Conservation (phyloP, 1,140 invertebrate species). For the Caerostris extrusa region DNA sequence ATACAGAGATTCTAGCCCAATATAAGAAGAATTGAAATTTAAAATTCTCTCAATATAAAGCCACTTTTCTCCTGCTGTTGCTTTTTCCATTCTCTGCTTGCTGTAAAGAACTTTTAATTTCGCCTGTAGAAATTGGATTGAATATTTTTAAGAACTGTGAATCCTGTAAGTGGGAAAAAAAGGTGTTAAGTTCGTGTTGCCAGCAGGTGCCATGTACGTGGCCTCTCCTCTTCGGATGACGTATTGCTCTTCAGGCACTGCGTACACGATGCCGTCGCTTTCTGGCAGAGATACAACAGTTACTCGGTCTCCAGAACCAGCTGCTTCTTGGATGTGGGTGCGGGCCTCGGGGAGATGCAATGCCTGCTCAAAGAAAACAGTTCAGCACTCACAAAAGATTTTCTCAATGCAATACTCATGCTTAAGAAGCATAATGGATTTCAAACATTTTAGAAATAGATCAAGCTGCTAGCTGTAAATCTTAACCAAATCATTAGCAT, state of each 20-base stretch:
- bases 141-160: background rate
- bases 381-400: background rate
- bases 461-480: background rate
- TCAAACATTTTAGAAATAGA: background rate
- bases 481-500: too few species aligned
- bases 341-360: constrained; percentile 73
- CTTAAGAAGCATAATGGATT: background rate
- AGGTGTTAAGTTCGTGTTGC: constrained; percentile 46
- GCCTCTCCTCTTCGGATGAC: constrained; percentile 66
- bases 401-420: too few species aligned
- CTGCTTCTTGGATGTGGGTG: constrained; percentile 70
- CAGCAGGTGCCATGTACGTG: constrained; percentile 68
- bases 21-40: too few species aligned
- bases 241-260: constrained; percentile 76
- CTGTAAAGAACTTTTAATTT: too few species aligned
- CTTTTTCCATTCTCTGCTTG: too few species aligned
- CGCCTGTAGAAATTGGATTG: too few species aligned
- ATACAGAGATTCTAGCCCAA: too few species aligned
- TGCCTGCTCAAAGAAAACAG: constrained; percentile 39
- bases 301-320: constrained; percentile 72
- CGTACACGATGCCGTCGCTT: constrained; percentile 69
- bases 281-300: constrained; percentile 71
- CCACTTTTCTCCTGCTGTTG: too few species aligned
- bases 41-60: too few species aligned
- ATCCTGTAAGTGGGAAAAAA: constrained; percentile 73